Evolutionary conservation across 2,113 vertebrate species (phyloP).

Genomic region (Pluvianellus socialis): DNA sequence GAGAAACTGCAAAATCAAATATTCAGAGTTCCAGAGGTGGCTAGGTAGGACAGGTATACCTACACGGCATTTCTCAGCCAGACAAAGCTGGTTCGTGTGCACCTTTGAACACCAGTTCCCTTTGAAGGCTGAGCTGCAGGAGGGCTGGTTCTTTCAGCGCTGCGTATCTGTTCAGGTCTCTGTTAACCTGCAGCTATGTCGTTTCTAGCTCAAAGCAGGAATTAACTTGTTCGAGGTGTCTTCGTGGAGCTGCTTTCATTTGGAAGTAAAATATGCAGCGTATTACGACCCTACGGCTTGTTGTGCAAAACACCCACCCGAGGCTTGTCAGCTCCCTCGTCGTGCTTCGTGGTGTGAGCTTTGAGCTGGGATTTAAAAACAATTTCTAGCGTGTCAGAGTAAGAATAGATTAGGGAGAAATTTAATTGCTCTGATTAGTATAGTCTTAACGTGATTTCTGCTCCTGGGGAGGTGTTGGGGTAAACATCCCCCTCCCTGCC

Average conservation of each 20-base stretch:
- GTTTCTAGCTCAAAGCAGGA: neutral
- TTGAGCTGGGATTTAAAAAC: neutral
- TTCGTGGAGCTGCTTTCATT: neutral
- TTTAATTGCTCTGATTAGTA: neutral
- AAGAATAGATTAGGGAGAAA: neutral
- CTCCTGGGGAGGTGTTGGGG: neutral
- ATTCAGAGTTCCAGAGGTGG: neutral
- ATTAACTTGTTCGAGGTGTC: neutral
- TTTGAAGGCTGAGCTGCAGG: neutral
- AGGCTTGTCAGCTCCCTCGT: neutral
- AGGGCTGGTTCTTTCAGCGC: neutral
- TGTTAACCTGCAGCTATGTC: neutral
- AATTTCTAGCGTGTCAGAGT: neutral
- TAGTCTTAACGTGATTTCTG: neutral
- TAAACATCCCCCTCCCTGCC: neutral
- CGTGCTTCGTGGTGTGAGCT: rapidly evolving
- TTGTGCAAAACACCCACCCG: neutral
- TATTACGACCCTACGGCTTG: rapidly evolving
- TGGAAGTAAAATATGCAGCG: neutral
- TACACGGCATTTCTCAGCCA: neutral
- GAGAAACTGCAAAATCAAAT: neutral
- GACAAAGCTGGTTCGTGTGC: rapidly evolving
- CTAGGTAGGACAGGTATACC: neutral
- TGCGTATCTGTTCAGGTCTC: neutral
- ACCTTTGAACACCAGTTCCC: neutral